Evolutionary conservation across 2,797 vertebrate species (phyloP).

Genomic region (Argyrosomus regius): DNA sequence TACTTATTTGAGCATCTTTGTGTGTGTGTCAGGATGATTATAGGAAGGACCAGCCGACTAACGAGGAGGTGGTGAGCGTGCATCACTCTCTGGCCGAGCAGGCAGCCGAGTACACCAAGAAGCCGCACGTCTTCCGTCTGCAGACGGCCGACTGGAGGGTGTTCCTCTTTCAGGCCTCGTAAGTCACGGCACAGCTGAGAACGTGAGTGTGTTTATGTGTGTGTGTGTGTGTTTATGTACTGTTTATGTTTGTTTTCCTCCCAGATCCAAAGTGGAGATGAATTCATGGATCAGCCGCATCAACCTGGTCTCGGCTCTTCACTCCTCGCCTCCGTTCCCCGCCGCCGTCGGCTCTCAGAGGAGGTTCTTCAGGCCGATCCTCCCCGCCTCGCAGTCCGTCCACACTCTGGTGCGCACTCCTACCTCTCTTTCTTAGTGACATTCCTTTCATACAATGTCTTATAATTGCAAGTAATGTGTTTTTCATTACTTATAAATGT

Average conservation of each 20-base stretch:
- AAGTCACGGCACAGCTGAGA: constrained; percentile 55
- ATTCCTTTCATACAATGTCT: neutral
- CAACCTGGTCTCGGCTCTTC: constrained; percentile 91
- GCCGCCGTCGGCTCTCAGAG: constrained; percentile 93
- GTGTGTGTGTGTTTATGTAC: neutral
- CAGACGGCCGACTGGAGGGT: constrained; percentile 94
- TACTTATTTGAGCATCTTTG: neutral
- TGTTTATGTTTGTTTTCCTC: constrained; percentile 5
- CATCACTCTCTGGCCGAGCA: constrained; percentile 92
- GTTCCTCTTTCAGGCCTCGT: constrained; percentile 86
- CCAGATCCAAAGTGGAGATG: constrained; percentile 90
- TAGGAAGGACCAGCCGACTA: constrained; percentile 71
- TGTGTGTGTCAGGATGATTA: constrained; percentile 81
- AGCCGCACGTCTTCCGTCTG: constrained; percentile 91
- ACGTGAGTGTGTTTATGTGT: neutral
- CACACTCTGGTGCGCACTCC: constrained; percentile 74
- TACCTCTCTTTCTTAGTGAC: neutral
- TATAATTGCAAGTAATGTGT: neutral
- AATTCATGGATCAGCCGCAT: constrained; percentile 93
- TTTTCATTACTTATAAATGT: neutral
- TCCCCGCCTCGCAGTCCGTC: constrained; percentile 85
- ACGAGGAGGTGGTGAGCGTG: constrained; percentile 91
- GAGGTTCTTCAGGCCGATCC: constrained; percentile 90
- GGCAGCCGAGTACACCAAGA: constrained; percentile 92
- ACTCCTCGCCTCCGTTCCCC: constrained; percentile 93